Base-by-base conservation (phyloP, 2,888 invertebrate species). In the Thalpophila matura region DNA sequence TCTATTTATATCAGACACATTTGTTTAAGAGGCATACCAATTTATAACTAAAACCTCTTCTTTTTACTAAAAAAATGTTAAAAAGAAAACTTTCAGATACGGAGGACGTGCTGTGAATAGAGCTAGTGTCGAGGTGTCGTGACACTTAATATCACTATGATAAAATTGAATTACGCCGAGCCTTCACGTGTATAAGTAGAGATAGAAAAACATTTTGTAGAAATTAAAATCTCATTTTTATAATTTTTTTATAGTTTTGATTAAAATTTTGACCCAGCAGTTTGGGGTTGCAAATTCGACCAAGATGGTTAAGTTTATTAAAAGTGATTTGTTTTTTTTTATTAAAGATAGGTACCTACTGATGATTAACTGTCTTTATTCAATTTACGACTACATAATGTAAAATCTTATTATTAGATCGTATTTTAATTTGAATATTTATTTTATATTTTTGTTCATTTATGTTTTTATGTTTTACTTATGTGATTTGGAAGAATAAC, bases 141-240 rank as follows among this genome's bases (percentile, higher is more conserved):
- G 78, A 84, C 87, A 85, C 87, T 91, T 89, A 90, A 90, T 89
- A 88, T 87, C 86, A 86, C 85, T 89, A 84, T 84, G 87, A 89
- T 89, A 86, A 90, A 91, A 90, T 90, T 89, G 87, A 91, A 93
- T 92, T 76, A 79, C 61, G 38, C 26, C 55, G 35, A 35, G 80
- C 80, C 82, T 80, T 74, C 70, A 63, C 68, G 50, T 72, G 49
- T 42, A 54, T 61, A 45, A 5, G 81, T 79, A 86, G 22, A 20
- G 82, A 68, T 47, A 74, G 83, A 18, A 57, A 31, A 53, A 49
- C 10, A 35, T 26, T 29, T 27, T 50, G n/a, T n/a, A n/a, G n/a
- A n/a, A n/a, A n/a, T n/a, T n/a, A n/a, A n/a, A n/a, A n/a, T n/a
- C n/a, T 14, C 2, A 3, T 18, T 31, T 43, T 40, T 27, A 1